These are phyloP conservation scores for Melangyna quadrimaculata DNA, from an alignment of 2,888 invertebrate species.

Conservation along the genomic window DNA sequence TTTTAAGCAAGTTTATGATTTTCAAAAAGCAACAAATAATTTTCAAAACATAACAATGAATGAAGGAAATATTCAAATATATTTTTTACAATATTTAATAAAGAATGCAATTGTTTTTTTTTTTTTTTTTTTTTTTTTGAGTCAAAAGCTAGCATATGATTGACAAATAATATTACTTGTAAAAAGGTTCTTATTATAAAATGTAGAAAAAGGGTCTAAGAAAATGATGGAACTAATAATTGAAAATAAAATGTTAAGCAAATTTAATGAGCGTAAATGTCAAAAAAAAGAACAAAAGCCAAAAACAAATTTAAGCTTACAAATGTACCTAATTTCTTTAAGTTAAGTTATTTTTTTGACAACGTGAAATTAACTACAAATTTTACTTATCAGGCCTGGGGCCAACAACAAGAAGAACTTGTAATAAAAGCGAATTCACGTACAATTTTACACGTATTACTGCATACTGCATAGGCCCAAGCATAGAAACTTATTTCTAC, in stretches of 20 bases:
- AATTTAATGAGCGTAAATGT: background rate
- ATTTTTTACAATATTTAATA: conserved; percentile 47
- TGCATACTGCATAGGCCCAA: too few relatives aligned
- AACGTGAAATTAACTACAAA: too few relatives aligned
- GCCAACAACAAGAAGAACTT: too few relatives aligned
- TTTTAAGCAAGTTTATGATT: conserved; percentile 3
- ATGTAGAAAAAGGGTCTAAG: background rate
- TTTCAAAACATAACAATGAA: background rate
- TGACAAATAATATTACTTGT: too few relatives aligned
- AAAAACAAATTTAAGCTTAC: background rate
- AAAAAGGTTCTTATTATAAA: background rate
- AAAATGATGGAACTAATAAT: background rate
- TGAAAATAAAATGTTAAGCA: too few relatives aligned
- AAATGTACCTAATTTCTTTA: too few relatives aligned
- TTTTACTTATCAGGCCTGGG: too few relatives aligned
- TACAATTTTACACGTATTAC: too few relatives aligned
- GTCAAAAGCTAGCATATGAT: conserved; percentile 9
- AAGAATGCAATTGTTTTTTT: background rate
- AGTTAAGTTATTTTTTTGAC: too few relatives aligned
- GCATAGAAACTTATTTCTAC: too few relatives aligned
- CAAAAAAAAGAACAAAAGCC: background rate
- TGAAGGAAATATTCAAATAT: background rate
- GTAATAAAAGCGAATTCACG: too few relatives aligned
- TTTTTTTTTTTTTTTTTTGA: background rate
- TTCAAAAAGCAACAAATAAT: conserved; percentile 18